Percentiles rank a stretch among this genome's conserved stretches.
Evolutionary conservation across 2,113 vertebrate species (phyloP).

Genomic region (Melanostigma gelatinosum): DNA sequence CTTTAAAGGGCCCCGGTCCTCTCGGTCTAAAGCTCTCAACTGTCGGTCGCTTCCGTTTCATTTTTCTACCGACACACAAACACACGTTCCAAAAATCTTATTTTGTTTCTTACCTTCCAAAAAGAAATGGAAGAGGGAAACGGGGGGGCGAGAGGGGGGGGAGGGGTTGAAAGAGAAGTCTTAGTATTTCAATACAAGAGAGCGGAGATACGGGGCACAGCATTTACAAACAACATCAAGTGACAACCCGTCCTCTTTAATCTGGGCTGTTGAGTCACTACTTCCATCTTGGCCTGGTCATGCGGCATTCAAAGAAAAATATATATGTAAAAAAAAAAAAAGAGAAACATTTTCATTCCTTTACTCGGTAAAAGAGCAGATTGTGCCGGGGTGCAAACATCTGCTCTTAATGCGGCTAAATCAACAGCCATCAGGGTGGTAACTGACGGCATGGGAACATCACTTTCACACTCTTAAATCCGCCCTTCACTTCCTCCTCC

Average conservation of each 20-base stretch:
- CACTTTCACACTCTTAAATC: slow-evolving; percentile 51
- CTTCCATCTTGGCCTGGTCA: slow-evolving; percentile 67
- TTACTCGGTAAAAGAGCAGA: slow-evolving; percentile 34
- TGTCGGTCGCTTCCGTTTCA: slow-evolving; percentile 50
- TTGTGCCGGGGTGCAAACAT: slow-evolving; percentile 28
- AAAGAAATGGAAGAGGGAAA: slow-evolving; percentile 65
- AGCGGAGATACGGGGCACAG: slow-evolving; percentile 60
- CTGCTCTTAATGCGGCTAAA: slow-evolving; percentile 14
- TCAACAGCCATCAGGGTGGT: slow-evolving; percentile 34
- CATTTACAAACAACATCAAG: slow-evolving; percentile 69
- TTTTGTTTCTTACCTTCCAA: slow-evolving; percentile 83
- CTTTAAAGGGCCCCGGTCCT: slow-evolving; percentile 70
- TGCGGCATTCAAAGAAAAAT: slow-evolving; percentile 75
- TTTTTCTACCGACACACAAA: slow-evolving; percentile 52
- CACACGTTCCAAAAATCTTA: slow-evolving; percentile 52
- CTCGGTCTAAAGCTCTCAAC: slow-evolving; percentile 60
- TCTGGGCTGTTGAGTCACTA: slow-evolving; percentile 49
- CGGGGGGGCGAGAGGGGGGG: slow-evolving; percentile 8
- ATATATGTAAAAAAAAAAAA: neutral
- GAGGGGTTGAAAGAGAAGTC: slow-evolving; percentile 62
- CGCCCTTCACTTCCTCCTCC: slow-evolving; percentile 4
- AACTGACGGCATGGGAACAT: slow-evolving; percentile 36
- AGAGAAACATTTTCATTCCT: slow-evolving; percentile 47
- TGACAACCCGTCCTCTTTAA: slow-evolving; percentile 76
- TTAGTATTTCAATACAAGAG: slow-evolving; percentile 67